Base-by-base conservation (phyloP, 2,113 vertebrate species). In the Fulmarus glacialis region DNA sequence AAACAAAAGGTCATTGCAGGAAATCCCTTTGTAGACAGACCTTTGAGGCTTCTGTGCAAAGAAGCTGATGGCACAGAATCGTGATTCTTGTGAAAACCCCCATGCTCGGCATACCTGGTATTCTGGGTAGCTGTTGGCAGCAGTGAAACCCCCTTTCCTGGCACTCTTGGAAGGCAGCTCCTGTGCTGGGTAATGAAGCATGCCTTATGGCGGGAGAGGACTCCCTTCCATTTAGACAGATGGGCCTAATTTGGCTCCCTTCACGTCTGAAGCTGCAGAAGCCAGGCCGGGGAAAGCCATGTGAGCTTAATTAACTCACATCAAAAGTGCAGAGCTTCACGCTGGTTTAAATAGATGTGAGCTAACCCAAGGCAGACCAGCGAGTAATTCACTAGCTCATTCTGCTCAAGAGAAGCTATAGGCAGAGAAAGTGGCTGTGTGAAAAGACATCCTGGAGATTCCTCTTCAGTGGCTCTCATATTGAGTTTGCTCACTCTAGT, bases 251-350 rank as follows among this genome's bases (percentile, higher is more conserved):
- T 98, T 98, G 93, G 82, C 91, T 96, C 50, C 84, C 45, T 93
- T 63, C 3, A 2, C 83, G 97, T 97, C 80, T 1, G 32, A 96
- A 96, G 81, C 90, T 86, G 48, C 89, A 94, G 90, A 96, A 98
- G 70, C 75, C 71, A 87, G 93, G 79, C 83, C 91, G 53, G 72
- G 72, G 90, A 73, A 80, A 84, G 59, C 87, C 88, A 64, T 95
- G 82, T 89, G 97, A 96, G 89, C 88, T 94, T 97, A 97, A 98
- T 98, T 98, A 98, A 92, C 94, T 98, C 92, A 85, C 96, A 97
- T 98, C 96, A 97, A 97, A 98, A 96, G 87, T 98, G 90, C 48
- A 43, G 88, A 93, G 91, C 91, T 93, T 94, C 74, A 72, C 1
- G 43, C 82, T 97, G 89, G 42, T 90, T 97, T 98, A 96, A 97